These are phyloP conservation scores for Hypolimnas misippus DNA, from an alignment of 2,888 invertebrate species.

Conservation along the genomic window DNA sequence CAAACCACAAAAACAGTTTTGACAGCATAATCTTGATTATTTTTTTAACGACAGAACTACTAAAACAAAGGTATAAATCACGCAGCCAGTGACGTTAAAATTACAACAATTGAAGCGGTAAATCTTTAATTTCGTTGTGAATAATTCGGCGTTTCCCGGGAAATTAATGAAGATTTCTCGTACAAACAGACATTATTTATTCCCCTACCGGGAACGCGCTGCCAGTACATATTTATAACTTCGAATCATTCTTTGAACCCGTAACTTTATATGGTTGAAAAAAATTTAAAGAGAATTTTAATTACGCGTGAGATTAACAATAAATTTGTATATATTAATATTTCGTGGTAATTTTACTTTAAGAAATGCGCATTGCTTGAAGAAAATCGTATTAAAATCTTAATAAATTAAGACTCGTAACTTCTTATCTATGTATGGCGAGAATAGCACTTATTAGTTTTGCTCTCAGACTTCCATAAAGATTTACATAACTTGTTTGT, in stretches of 20 bases:
- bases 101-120: constrained; percentile 22
- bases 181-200: constrained; percentile 35
- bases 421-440: too few species aligned
- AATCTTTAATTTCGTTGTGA: constrained; percentile 21
- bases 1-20: too few species aligned
- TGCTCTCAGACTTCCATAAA: too few species aligned
- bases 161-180: constrained; percentile 36
- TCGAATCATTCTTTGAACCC: constrained; percentile 21
- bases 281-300: too few species aligned
- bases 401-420: too few species aligned
- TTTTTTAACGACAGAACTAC: constrained; percentile 1
- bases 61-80: constrained; percentile 2
- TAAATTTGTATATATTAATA: too few species aligned
- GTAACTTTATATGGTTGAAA: constrained; percentile 21
- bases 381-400: too few species aligned
- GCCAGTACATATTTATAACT: constrained; percentile 21
- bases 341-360: too few species aligned
- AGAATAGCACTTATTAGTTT: too few species aligned
- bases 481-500: too few species aligned
- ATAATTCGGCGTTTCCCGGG: constrained; percentile 34
- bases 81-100: not conserved
- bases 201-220: constrained; percentile 28
- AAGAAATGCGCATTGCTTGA: too few species aligned
- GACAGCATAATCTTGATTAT: constrained; percentile 3
- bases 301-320: too few species aligned